These are phyloP conservation scores for Melanargia galathea DNA, from an alignment of 2,888 invertebrate genomes.

Conservation along the genomic window DNA sequence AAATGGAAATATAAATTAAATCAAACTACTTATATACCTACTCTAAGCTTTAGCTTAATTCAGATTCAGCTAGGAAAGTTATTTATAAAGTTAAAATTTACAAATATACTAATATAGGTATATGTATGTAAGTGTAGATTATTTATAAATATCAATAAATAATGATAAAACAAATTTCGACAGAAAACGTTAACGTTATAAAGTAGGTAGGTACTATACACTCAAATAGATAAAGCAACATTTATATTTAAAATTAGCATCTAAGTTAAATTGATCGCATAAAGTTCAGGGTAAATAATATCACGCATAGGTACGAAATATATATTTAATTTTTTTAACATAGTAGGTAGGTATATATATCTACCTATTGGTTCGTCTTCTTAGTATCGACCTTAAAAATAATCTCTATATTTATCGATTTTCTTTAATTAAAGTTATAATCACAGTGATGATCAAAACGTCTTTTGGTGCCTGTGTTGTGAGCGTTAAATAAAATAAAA, in stretches of 20 bases:
- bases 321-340: constrained; percentile 1
- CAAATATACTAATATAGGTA: no score
- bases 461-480: no score
- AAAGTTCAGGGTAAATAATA: constrained; percentile 18
- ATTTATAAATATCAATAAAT: neutral
- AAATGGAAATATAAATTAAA: no score
- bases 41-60: no score
- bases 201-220: neutral
- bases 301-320: constrained; percentile 12
- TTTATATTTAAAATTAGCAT: constrained; percentile 17
- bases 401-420: constrained; percentile 6
- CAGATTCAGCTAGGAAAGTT: no score
- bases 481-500: no score
- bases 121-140: no score
- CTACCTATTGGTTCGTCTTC: constrained; percentile 9
- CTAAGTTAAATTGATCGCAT: constrained; percentile 15
- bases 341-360: no score
- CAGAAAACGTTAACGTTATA: neutral
- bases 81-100: no score
- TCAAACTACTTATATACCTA: no score
- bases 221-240: constrained; percentile 7
- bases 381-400: neutral
- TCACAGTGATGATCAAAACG: neutral
- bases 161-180: neutral
- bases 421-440: neutral